Percentiles rank a stretch among this genome's conserved stretches.
Conservation (phyloP, 2,113 vertebrate species). For the Poeciliopsis turrubarensis region DNA sequence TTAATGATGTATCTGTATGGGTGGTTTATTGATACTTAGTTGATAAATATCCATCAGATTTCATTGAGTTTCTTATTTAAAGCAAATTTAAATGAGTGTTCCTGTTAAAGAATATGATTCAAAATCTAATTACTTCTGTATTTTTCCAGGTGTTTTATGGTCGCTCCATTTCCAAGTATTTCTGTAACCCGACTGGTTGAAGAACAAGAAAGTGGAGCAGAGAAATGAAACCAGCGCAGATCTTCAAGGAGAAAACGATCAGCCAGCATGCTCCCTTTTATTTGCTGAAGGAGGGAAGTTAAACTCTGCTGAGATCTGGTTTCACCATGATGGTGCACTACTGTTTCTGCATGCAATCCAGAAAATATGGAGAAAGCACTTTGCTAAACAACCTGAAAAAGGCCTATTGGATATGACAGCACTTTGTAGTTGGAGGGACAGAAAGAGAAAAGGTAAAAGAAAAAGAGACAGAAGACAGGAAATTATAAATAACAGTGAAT, state of each 20-base stretch:
- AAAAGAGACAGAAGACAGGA: neutral
- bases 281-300: neutral
- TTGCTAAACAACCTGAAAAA: constrained; percentile 12
- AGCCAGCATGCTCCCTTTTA: neutral
- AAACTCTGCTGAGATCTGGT: neutral
- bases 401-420: constrained; percentile 47
- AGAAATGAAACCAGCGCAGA: neutral
- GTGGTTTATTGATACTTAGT: too few relatives aligned
- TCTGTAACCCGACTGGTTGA: neutral
- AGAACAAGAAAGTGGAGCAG: neutral
- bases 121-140: constrained; percentile 3
- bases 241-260: neutral
- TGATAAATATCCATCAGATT: too few relatives aligned
- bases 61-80: neutral
- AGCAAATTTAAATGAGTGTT: neutral
- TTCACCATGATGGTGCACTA: constrained; percentile 35
- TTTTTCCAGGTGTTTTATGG: constrained; percentile 22
- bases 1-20: too few relatives aligned
- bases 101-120: neutral
- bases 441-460: neutral
- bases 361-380: neutral
- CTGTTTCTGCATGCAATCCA: constrained; percentile 3
- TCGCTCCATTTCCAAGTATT: neutral
- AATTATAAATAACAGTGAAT: neutral
- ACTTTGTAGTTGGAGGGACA: neutral